These are phyloP conservation scores for Taxidea taxus DNA, from an alignment of 2,113 vertebrate species.

Conservation along the genomic window DNA sequence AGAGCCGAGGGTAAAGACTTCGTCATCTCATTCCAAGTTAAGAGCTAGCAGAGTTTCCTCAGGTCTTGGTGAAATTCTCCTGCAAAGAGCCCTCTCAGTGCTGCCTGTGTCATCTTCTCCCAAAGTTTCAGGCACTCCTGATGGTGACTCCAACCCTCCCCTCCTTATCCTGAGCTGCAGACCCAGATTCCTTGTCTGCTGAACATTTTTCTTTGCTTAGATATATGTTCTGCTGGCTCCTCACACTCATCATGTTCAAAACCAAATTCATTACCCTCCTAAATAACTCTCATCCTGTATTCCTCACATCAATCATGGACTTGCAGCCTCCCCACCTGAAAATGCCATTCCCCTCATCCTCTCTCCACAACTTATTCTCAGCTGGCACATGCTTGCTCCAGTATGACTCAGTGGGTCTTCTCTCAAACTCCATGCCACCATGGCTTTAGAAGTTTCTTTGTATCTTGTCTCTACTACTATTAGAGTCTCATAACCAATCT, in stretches of 20 bases:
- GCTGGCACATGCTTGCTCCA: not conserved
- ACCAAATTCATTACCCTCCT: not conserved
- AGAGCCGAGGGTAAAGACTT: not conserved
- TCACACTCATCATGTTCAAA: not conserved
- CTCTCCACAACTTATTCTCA: not conserved
- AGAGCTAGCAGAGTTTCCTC: not conserved
- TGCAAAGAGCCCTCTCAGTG: not conserved
- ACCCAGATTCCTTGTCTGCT: not conserved
- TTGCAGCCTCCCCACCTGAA: not conserved
- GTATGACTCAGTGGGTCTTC: not conserved
- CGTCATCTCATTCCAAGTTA: not conserved
- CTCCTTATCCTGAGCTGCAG: not conserved
- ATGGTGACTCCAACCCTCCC: not conserved
- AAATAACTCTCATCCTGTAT: not conserved
- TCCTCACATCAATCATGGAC: fast-evolving
- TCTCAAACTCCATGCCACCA: not conserved
- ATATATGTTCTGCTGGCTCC: not conserved
- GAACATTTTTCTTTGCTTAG: not conserved
- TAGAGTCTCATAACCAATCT: not conserved
- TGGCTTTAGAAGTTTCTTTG: not conserved
- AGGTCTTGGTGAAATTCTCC: not conserved
- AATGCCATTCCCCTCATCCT: too few relatives aligned
- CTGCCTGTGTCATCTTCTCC: not conserved
- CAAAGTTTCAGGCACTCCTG: not conserved
- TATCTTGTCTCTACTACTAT: not conserved